Evolutionary conservation across 1,140 invertebrate genomes (phyloP).

Genomic region (Brevipalpus yothersi): DNA sequence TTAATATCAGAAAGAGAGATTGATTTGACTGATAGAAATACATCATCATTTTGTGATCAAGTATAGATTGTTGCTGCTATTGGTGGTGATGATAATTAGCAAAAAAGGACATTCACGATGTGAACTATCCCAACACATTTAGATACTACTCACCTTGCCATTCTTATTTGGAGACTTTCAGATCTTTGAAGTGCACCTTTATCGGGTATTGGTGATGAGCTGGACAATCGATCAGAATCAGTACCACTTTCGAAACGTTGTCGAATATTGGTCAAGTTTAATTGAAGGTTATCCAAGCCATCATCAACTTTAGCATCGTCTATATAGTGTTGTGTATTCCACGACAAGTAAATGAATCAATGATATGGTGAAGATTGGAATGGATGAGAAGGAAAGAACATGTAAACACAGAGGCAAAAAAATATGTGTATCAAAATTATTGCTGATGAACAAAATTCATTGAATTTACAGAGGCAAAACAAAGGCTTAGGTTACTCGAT

Average conservation of each 20-base stretch:
- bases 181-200: constrained; percentile 38
- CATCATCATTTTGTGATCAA: too few relatives aligned
- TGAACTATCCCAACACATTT: not conserved
- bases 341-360: constrained; percentile 6
- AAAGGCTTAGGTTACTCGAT: too few relatives aligned
- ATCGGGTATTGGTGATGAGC: constrained; percentile 25
- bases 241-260: constrained; percentile 42
- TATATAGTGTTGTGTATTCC: too few relatives aligned
- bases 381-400: not conserved
- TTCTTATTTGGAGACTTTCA: constrained; percentile 46
- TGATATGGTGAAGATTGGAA: not conserved
- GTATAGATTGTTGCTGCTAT: too few relatives aligned
- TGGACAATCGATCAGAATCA: constrained; percentile 16
- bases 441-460: too few relatives aligned
- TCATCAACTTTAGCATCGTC: constrained; percentile 68
- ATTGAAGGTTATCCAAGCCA: constrained; percentile 47
- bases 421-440: too few relatives aligned
- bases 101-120: too few relatives aligned
- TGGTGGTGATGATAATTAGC: too few relatives aligned
- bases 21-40: too few relatives aligned
- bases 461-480: too few relatives aligned
- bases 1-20: too few relatives aligned
- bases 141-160: constrained; percentile 36
- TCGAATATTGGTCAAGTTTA: constrained; percentile 40
- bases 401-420: not conserved